Conservation (phyloP, 1,140 invertebrate species). For the Orussus abietinus region DNA sequence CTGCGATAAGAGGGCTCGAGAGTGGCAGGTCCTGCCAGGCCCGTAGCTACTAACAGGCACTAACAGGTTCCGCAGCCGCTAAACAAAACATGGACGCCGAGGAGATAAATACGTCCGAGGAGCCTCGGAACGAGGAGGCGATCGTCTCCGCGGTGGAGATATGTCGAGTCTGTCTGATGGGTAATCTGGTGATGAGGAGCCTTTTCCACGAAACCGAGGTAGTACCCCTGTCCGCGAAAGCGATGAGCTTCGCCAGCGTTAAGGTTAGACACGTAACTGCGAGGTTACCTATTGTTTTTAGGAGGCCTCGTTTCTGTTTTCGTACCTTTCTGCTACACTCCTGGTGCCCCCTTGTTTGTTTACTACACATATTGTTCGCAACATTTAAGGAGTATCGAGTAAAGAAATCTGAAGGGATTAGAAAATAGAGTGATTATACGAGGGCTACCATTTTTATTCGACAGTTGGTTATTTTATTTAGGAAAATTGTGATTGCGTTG, state of each 20-base stretch:
- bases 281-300: slow-evolving; percentile 27
- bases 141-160: slow-evolving; percentile 33
- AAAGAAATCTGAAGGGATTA: no score
- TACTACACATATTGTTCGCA: no score
- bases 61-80: background rate
- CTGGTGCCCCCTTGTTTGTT: no score
- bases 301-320: slow-evolving; percentile 1
- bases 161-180: slow-evolving; percentile 43
- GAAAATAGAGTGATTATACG: no score
- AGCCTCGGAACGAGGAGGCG: slow-evolving; percentile 30
- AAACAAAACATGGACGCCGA: slow-evolving; percentile 52
- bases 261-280: slow-evolving; percentile 44
- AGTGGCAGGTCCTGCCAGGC: no score
- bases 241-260: slow-evolving; percentile 48
- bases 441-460: no score
- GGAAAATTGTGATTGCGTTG: slow-evolving; percentile 25
- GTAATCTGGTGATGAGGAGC: slow-evolving; percentile 37
- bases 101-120: slow-evolving; percentile 39
- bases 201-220: slow-evolving; percentile 37
- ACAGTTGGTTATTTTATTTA: slow-evolving; percentile 4
- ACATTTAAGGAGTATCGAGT: no score
- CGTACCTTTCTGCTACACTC: no score
- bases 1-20: no score
- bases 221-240: slow-evolving; percentile 37
- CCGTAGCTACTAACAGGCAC: no score